A percentile compares a stretch with the other conserved stretches of the same genome.
These are phyloP conservation scores for Girardinichthys multiradiatus DNA, from an alignment of 2,113 vertebrate genomes.

Conservation along the genomic window DNA sequence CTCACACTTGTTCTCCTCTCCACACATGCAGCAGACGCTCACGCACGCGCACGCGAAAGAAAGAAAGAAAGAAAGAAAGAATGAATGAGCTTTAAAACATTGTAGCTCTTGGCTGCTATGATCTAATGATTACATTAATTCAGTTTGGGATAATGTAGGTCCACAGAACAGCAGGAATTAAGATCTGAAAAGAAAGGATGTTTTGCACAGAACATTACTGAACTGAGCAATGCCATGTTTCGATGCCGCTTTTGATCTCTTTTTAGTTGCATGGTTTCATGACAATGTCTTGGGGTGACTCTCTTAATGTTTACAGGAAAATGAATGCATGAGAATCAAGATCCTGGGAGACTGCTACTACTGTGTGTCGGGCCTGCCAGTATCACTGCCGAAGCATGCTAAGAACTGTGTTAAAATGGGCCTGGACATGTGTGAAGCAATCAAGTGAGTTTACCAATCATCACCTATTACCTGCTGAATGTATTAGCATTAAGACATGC, in stretches of 20 bases:
- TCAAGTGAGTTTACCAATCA: conserved; percentile 87
- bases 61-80: too few relatives aligned
- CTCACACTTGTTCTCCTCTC: too few relatives aligned
- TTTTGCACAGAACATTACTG: neutral
- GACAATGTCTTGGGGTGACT: neutral
- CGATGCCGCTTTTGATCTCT: neutral
- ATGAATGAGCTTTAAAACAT: neutral
- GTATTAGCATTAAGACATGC: neutral
- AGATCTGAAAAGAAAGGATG: neutral
- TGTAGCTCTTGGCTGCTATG: neutral
- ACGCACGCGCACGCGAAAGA: too few relatives aligned
- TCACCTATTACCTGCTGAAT: neutral
- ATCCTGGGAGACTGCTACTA: conserved; percentile 99
- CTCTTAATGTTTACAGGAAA: conserved; percentile 82
- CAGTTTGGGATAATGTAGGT: neutral
- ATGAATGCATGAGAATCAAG: conserved; percentile 99
- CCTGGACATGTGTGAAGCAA: conserved; percentile 98
- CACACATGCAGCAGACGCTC: too few relatives aligned
- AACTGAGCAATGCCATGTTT: neutral
- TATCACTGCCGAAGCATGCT: conserved; percentile 94
- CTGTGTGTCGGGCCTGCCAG: conserved; percentile 95
- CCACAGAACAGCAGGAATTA: conserved; percentile 8
- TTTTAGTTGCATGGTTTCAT: neutral
- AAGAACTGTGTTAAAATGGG: conserved; percentile 99
- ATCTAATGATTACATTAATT: neutral